Evolutionary conservation across 2,113 vertebrate genomes (phyloP), one percentile per base, ranked within the genome.

Genomic region (Apteryx mantelli): DNA sequence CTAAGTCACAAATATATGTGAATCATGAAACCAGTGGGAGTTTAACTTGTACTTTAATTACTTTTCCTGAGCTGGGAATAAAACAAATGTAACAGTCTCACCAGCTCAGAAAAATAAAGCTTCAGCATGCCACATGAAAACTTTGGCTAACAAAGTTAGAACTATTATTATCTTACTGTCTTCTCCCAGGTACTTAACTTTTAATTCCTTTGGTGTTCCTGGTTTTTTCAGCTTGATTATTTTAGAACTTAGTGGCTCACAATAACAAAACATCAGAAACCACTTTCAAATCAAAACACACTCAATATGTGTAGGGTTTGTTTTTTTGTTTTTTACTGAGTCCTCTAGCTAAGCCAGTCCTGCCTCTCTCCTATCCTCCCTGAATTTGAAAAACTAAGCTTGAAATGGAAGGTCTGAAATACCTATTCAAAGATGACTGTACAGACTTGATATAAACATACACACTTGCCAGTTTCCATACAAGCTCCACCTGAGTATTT

Each of bases 391-490:
- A 76, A 38, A 30, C 15, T n/a, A 40, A 2, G 25, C 34, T 32
- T 52, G 71, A 40, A 61, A 38, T 7, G 7, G 21, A 40, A 81
- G 46, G 18, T 44, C 8, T 48, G 60, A 77, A 74, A 32, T 65
- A 22, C 6, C 30, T 68, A 4, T 25, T 38, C 46, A 74, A 48
- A 4, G 34, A 8, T 42, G 22, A 65, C 17, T 58, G 17, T 4
- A 36, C 1, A 58, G 38, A 53, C 8, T 2, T 13, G 11, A 3
- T 3, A 10, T 3, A 68, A 40, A 55, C 26, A 26, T 1, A 2
- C 61, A 42, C 26, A 4, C 53, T 60, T 52, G 22, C 40, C n/a
- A 0, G 0, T 55, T 77, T 26, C 56, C 63, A 30, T 20, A n/a
- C 19, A 11, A 38, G 24, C 79, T 61, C 52, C 40, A n/a, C 50